These are phyloP conservation scores for Solenodon paradoxus DNA, from an alignment of 2,113 vertebrate genomes.

Conservation along the genomic window DNA sequence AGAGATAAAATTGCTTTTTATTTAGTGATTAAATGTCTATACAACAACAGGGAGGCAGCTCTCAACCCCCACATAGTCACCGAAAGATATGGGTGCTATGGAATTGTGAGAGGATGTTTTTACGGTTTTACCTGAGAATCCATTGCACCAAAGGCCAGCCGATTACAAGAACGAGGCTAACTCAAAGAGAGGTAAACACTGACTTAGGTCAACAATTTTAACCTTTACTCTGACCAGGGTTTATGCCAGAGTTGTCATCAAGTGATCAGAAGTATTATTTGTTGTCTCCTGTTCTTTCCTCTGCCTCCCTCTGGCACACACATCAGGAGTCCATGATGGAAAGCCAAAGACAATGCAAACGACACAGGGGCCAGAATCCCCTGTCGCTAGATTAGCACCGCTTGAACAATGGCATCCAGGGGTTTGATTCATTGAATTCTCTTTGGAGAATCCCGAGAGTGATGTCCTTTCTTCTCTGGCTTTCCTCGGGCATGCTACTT, in stretches of 20 bases:
- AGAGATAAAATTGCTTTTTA: background rate
- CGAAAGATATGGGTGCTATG: background rate
- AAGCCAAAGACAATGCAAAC: background rate
- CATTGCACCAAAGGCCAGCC: background rate
- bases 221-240: constrained; percentile 49
- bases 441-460: background rate
- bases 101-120: background rate
- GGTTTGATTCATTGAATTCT: background rate
- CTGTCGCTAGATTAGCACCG: background rate
- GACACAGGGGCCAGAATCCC: background rate
- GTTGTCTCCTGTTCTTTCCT: background rate
- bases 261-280: background rate
- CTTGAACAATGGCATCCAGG: background rate
- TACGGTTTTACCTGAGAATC: background rate
- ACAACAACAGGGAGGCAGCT: background rate
- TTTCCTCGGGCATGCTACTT: background rate
- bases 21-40: background rate
- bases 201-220: constrained; percentile 50
- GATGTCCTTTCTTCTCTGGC: background rate
- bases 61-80: background rate
- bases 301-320: background rate
- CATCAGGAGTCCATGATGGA: background rate
- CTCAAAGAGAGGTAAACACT: constrained; percentile 31
- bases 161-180: constrained; percentile 8
- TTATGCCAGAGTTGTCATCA: constrained; percentile 23